Percentiles rank a stretch among this genome's conserved stretches.
Evolutionary conservation across 2,113 vertebrate species (phyloP).

Genomic region (Tenebrosternarchus preto): DNA sequence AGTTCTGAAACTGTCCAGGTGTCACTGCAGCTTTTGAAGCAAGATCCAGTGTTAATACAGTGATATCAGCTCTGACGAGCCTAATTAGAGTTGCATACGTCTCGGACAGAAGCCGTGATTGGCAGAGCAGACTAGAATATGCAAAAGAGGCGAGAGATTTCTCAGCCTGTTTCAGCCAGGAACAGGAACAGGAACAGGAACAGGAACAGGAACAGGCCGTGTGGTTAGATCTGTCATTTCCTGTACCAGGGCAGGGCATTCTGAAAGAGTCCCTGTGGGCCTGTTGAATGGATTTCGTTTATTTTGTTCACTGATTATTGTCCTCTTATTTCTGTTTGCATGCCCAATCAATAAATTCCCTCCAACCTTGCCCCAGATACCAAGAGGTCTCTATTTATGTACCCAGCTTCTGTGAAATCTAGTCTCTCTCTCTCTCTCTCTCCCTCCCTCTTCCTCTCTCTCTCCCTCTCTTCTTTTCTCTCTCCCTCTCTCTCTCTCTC

Average conservation of each 20-base stretch:
- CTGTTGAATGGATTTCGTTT: conserved; percentile 49
- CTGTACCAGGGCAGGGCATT: conserved; percentile 36
- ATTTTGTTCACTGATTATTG: conserved; percentile 57
- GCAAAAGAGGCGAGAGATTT: conserved; percentile 4
- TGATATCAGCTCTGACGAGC: neutral
- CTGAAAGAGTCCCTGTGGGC: conserved; percentile 20
- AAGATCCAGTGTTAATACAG: neutral
- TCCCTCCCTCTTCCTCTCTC: conserved; percentile 8
- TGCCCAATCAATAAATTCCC: conserved; percentile 55
- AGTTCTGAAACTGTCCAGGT: neutral
- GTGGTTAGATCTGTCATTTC: conserved; percentile 42
- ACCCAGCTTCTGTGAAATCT: conserved; percentile 48
- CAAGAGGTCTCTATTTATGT: conserved; percentile 43
- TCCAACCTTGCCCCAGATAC: conserved; percentile 46
- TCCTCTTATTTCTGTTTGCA: conserved; percentile 58
- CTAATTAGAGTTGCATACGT: conserved; percentile 13
- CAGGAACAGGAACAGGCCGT: conserved; percentile 13
- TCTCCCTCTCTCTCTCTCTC: neutral
- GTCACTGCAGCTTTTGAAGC: neutral
- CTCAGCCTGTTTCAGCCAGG: conserved; percentile 12
- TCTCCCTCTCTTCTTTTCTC: conserved; percentile 24
- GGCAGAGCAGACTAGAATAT: neutral
- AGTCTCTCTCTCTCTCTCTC: conserved; percentile 20
- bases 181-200: too few relatives aligned
- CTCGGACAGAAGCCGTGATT: neutral